These are phyloP conservation scores for Galleria mellonella DNA, from an alignment of 1,140 invertebrate genomes.

Conservation along the genomic window DNA sequence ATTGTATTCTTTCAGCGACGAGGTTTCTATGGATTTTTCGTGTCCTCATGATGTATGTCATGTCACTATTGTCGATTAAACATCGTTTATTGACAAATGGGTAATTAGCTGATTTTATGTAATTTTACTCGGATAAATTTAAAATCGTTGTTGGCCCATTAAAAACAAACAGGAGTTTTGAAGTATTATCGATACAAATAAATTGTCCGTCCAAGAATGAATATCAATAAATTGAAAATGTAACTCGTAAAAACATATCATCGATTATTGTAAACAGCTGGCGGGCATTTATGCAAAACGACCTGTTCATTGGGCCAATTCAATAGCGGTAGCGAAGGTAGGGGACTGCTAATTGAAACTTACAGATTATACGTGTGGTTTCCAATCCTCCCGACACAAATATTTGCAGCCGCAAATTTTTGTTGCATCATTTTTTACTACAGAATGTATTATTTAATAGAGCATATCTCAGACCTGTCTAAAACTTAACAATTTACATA, in stretches of 20 bases:
- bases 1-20: constrained; percentile 28
- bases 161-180: constrained; percentile 66
- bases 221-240: constrained; percentile 71
- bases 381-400: background rate
- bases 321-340: constrained; percentile 59
- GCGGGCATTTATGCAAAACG: constrained; percentile 67
- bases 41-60: constrained; percentile 4
- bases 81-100: constrained; percentile 18
- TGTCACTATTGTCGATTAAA: constrained; percentile 9
- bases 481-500: constrained; percentile 57
- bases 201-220: constrained; percentile 59
- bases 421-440: background rate
- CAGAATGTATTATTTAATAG: background rate
- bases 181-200: constrained; percentile 64
- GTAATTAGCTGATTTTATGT: constrained; percentile 36
- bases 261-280: constrained; percentile 71
- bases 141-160: constrained; percentile 42
- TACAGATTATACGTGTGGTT: constrained; percentile 22
- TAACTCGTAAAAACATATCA: constrained; percentile 67
- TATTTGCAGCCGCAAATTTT: background rate
- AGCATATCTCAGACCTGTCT: background rate
- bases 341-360: constrained; percentile 48
- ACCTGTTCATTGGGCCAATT: constrained; percentile 54
- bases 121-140: constrained; percentile 24
- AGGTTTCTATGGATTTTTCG: constrained; percentile 7